Base-by-base conservation (phyloP, 92 coral and sea anemone species). In the Porites lobata region DNA sequence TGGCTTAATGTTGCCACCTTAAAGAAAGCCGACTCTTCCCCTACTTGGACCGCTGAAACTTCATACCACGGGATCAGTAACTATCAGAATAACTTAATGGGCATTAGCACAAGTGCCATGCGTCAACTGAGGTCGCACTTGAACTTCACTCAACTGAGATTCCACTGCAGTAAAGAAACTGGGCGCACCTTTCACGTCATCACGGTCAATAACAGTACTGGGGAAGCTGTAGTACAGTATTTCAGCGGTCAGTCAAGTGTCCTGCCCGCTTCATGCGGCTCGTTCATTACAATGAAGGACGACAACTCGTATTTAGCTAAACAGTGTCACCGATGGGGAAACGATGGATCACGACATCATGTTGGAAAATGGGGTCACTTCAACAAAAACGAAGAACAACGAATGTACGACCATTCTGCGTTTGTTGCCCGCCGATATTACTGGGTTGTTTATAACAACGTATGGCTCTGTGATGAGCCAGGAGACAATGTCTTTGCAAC, bases 161-260 rank as follows among this genome's bases (percentile, higher is more conserved):
- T 90, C 86, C 86, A 90, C 86, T 90, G 93, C 69, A 62, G 93
- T 9, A 90, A 90, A 85, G 69, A 86, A 53, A 29, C 24, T 20
- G 81, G 90, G 21, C 80, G 85, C 1, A 90, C 78, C 9, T 74
- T 76, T 22, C 75, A 79, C 77, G 84, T 90, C 54, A 78, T 69
- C 26, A 90, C 93, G 24, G 75, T 54, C 6, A n/a, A 43, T 9
- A 90, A 79, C 72, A 71, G 77, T 18, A 50, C 90, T 32, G 93
- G 91, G 14, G 87, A 75, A 43, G 90, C 86, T 59, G 93, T 85
- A 9, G 86, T 85, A 68, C 72, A 64, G 80, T 90, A 69, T 71
- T 76, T 89, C 72, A 90, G 80, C 17, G 79, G 75, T 15, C 86
- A 62, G 68, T 57, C 86, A 1, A 17, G 54, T 19, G 47, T 17